Base-by-base conservation (phyloP, 2,113 vertebrate genomes). In the Pedetes capensis region DNA sequence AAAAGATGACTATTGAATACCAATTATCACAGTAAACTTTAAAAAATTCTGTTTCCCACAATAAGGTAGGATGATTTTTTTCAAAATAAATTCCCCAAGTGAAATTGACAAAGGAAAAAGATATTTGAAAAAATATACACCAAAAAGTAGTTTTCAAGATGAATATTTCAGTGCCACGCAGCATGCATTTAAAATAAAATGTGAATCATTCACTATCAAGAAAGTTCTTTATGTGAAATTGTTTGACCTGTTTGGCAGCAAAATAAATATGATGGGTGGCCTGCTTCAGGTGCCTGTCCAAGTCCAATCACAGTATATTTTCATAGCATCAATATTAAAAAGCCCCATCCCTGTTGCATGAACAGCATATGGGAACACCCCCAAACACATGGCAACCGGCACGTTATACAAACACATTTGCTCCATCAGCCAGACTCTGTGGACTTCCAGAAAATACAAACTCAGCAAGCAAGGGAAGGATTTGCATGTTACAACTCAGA, bases 191-290 rank as follows among this genome's bases (percentile, higher is more conserved):
- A 93, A 96, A 96, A 95, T 49, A 59, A 97, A 97, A 78, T 6
- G 6, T 74, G 91, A 96, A 96, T 95, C 96, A 95, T 90, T 97
- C 51, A 82, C 37, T 96, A 96, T 90, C 75, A 72, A 76, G 64
- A 84, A 97, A 95, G 69, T 96, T 96, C 74, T 96, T 92, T 72
- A 95, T 47, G 8, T 57, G 78, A 97, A 91, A 96, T 91, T 97
- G 91, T 96, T 92, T 98, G 95, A 96, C 97, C 92, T 95, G 96
- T 97, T 83, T 97, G 96, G 91, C 97, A 97, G 89, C 76, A 98
- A 98, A 98, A 97, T 98, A 97, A 98, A 98, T 98, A 95, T 55
- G 94, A 95, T 96, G 96, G 97, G 98, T 98, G 97, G 97, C 97
- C 97, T 97, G 72, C 96, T 97, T 97, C 97, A 97, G 97, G 98